phyloP scores from a whole-genome alignment of 2,797 vertebrate species.

The Ceryle rudis region DNA sequence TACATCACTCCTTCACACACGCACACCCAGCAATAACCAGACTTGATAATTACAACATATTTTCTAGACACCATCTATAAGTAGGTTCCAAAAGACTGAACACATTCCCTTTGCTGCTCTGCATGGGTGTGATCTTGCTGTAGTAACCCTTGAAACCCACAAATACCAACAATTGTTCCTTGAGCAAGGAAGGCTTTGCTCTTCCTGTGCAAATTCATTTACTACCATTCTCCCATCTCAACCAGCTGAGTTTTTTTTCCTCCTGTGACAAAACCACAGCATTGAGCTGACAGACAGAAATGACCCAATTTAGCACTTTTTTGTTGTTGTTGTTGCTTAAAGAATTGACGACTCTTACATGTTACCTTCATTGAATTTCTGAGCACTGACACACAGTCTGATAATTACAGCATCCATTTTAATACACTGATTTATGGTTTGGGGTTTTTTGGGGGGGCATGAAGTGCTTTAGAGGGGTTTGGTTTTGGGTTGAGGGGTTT shows the following conservation, averaged over 20 bases:
- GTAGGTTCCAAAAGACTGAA: background rate
- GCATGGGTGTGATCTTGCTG: background rate
- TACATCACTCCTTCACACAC: background rate
- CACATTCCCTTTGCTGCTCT: background rate
- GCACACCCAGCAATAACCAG: background rate
- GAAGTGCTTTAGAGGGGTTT: too few relatives aligned
- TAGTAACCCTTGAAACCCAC: background rate
- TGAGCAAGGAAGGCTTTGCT: fast-evolving
- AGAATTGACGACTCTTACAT: background rate
- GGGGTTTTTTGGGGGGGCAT: fast-evolving
- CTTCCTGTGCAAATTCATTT: background rate
- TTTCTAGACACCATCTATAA: background rate
- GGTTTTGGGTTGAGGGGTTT: background rate
- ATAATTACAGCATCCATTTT: background rate
- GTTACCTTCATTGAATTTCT: background rate
- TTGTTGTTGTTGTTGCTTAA: background rate
- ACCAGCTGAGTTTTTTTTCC: background rate
- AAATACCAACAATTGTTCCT: background rate
- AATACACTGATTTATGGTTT: background rate
- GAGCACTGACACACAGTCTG: background rate
- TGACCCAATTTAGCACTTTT: fast-evolving
- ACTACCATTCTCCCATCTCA: background rate
- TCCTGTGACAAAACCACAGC: background rate
- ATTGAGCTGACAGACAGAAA: background rate
- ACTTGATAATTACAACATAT: background rate